Evolutionary conservation across 2,888 invertebrate species (phyloP), one percentile per base, ranked within the genome.

Genomic region (Monopis laevigella): DNA sequence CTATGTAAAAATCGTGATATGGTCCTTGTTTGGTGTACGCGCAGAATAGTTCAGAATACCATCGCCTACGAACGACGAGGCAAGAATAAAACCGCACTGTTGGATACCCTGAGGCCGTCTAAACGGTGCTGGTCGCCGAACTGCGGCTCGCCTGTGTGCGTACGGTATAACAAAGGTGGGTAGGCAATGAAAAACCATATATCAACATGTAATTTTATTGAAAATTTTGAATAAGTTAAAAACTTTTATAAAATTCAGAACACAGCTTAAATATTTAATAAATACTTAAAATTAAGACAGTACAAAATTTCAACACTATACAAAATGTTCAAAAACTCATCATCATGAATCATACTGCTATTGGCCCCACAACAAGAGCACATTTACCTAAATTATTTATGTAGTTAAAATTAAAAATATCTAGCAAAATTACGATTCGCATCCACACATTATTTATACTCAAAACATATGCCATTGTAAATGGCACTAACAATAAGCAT

Each of bases 151-250:
- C n/a, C n/a, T n/a, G n/a, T n/a, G n/a, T n/a, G n/a, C n/a, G n/a
- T n/a, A n/a, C n/a, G 24, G 24, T 21, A 21, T 5, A 21, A 21
- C n/a, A n/a, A 21, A 21, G 6, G 8, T 21, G 24, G 24, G 24
- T 34, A 34, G n/a, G 16, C 14, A 16, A 13, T 6, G 14, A 12
- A 14, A 13, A 34, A 34, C 8, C 6, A 19, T 7, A 36, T 34
- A 27, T 24, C 41, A 41, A 41, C 27, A 41, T 39, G 14, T 19
- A 49, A 46, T 72, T 74, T 74, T 72, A 65, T 72, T 69, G 71
- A 72, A 68, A 65, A 63, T 68, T 70, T 61, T 59, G 58, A 80
- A 78, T 77, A 78, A 80, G 68, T 78, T 74, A 78, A 68, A 73
- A 74, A 75, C 68, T 69, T 70, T 67, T 29, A 58, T 65, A 73